Percentiles rank a stretch among this genome's conserved stretches.
These are phyloP conservation scores for Laterallus jamaicensis DNA, from an alignment of 2,113 vertebrate genomes.

Conservation along the genomic window DNA sequence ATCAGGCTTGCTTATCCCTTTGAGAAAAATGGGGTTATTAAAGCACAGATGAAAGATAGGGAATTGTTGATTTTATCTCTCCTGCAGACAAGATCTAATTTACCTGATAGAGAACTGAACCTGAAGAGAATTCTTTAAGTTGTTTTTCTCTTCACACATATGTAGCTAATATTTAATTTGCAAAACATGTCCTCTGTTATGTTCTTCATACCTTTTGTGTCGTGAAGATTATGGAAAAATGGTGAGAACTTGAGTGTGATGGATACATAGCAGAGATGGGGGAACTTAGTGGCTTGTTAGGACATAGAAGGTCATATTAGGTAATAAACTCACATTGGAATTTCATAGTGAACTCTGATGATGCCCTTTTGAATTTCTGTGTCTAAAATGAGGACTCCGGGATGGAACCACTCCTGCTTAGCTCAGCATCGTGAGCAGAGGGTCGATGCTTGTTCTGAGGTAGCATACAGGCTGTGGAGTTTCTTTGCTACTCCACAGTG, in stretches of 20 bases:
- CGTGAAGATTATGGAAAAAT: not conserved
- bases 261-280: not conserved
- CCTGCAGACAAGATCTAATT: conserved; percentile 37
- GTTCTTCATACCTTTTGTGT: not conserved
- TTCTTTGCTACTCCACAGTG: not conserved
- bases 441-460: not conserved
- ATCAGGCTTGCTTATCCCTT: not conserved
- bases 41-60: conserved; percentile 41
- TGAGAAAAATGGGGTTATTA: conserved; percentile 44
- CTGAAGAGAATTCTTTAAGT: not conserved
- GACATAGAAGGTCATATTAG: not conserved
- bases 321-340: not conserved
- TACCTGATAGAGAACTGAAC: conserved; percentile 39
- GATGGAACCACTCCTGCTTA: not conserved
- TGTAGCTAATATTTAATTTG: not conserved
- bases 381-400: not conserved
- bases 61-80: conserved; percentile 41
- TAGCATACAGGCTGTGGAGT: not conserved
- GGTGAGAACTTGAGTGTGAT: not conserved
- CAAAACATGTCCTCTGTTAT: not conserved
- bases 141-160: not conserved
- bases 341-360: not conserved
- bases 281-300: not conserved
- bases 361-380: not conserved
- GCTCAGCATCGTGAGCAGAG: not conserved